Conservation (phyloP, 1,140 invertebrate species). For the Acromyrmex heyeri region DNA sequence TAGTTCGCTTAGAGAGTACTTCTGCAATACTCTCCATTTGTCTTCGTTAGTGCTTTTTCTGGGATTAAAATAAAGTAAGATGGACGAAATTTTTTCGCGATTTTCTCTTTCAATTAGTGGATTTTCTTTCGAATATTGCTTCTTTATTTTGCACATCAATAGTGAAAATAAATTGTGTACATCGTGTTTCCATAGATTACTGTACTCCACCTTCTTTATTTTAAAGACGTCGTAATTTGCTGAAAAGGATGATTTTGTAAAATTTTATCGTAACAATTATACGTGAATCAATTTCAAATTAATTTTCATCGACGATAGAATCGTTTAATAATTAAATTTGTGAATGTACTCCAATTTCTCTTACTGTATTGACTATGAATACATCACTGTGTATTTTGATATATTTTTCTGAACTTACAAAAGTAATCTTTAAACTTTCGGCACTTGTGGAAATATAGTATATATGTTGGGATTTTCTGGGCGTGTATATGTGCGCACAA, state of each 20-base stretch:
- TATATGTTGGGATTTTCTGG: background rate
- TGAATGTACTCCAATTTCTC: background rate
- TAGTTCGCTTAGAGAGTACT: constrained; percentile 3
- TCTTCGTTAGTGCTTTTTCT: constrained; percentile 1
- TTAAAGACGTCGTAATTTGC: background rate
- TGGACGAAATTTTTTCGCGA: background rate
- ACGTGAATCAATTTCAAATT: background rate
- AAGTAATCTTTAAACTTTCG: constrained; percentile 19
- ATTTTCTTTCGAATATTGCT: background rate
- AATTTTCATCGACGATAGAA: background rate
- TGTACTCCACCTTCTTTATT: background rate
- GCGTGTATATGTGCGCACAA: background rate
- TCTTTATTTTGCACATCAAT: background rate
- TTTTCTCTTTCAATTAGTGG: constrained; percentile 14
- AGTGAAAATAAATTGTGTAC: background rate
- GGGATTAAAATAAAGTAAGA: constrained; percentile 41
- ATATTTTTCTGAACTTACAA: background rate
- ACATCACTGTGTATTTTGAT: constrained; percentile 2
- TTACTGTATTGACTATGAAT: background rate
- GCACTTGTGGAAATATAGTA: background rate
- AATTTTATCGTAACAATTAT: background rate
- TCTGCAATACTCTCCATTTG: background rate
- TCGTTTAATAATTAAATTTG: background rate
- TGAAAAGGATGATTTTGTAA: background rate
- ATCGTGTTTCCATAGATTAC: constrained; percentile 6